Evolutionary conservation across 1,140 invertebrate species (phyloP).

Genomic region (Aphis gossypii): DNA sequence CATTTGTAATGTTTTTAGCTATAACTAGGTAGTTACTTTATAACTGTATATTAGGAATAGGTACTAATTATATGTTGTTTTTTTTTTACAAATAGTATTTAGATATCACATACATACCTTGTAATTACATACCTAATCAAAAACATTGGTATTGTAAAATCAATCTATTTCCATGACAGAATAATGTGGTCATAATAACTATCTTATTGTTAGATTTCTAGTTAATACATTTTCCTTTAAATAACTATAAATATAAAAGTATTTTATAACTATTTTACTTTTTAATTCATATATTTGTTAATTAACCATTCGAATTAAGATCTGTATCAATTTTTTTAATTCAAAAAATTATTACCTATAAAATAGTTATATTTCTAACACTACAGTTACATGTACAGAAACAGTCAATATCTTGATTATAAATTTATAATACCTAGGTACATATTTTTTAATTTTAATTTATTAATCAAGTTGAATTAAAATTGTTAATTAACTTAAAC

Average conservation of each 20-base stretch:
- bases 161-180: neutral
- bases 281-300: neutral
- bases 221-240: neutral
- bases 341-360: no score
- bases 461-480: no score
- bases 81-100: neutral
- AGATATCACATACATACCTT: neutral
- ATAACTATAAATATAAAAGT: neutral
- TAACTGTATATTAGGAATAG: neutral
- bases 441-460: no score
- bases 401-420: no score
- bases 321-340: no score
- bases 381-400: neutral
- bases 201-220: neutral
- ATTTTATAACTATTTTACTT: neutral
- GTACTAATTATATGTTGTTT: neutral
- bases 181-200: neutral
- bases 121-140: neutral
- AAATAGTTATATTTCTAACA: no score
- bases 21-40: neutral
- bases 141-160: neutral
- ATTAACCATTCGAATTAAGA: no score
- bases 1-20: neutral
- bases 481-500: no score
- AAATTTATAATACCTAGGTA: no score